phyloP scores from a whole-genome alignment of 2,797 vertebrate genomes.

The Acanthiza pusilla region DNA sequence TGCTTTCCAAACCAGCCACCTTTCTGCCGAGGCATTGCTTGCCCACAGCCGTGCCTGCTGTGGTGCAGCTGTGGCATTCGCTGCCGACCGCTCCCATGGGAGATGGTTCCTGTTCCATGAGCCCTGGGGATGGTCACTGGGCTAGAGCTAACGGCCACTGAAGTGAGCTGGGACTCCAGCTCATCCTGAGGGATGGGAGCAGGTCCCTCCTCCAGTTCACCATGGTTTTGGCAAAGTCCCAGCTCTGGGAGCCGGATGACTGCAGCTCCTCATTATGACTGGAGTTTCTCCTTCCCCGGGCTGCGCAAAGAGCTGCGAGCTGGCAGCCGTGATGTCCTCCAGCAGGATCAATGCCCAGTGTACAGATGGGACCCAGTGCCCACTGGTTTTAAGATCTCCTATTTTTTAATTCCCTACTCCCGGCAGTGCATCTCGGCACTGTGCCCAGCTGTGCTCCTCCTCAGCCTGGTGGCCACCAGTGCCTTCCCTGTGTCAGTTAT shows the following conservation, averaged over 20 bases:
- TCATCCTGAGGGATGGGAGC: neutral
- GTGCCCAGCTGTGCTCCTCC: neutral
- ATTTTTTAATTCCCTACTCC: neutral
- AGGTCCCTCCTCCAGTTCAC: neutral
- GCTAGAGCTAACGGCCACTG: neutral
- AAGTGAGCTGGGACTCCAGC: neutral
- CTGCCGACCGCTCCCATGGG: neutral
- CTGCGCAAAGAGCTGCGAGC: neutral
- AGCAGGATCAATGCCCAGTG: neutral
- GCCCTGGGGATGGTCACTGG: neutral
- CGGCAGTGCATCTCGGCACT: neutral
- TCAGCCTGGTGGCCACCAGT: neutral
- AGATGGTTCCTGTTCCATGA: neutral
- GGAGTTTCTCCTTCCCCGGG: neutral
- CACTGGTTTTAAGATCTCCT: neutral
- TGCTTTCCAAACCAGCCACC: neutral
- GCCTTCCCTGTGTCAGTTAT: neutral
- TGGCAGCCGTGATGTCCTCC: neutral
- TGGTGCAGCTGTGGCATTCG: neutral
- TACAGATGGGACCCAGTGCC: neutral
- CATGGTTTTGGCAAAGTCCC: constrained; percentile 24
- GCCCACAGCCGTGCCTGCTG: neutral
- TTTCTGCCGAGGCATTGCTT: neutral
- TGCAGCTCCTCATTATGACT: constrained; percentile 29
- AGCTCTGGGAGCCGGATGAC: constrained; percentile 14